Conservation (phyloP, 2,113 vertebrate genomes). For the Sinocyclocheilus anophthalmus region DNA sequence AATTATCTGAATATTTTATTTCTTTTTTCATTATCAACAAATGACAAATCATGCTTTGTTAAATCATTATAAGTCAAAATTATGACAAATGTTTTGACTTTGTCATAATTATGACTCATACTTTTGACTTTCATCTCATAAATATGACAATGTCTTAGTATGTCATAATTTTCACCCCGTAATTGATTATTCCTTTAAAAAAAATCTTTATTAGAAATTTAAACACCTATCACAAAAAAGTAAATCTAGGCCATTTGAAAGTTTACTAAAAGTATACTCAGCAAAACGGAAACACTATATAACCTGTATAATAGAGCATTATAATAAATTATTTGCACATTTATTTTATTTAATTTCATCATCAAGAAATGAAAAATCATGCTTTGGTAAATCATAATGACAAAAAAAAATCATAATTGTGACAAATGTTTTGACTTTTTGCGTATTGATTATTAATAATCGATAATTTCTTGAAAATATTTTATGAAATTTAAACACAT, state of each 20-base stretch:
- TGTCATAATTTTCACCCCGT: no score
- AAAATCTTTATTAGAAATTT: neutral
- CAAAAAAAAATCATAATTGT: neutral
- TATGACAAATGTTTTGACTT: no score
- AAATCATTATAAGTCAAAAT: no score
- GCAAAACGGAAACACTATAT: neutral
- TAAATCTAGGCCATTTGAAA: no score
- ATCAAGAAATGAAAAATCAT: neutral
- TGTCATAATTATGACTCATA: no score
- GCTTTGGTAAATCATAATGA: neutral
- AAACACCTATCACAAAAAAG: neutral
- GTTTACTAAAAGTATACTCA: no score
- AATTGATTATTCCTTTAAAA: no score
- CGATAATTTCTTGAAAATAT: neutral
- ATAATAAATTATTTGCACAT: neutral
- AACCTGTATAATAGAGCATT: neutral
- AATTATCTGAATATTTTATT: neutral
- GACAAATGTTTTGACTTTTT: neutral
- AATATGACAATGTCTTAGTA: no score
- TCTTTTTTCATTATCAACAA: no score
- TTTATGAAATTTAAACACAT: neutral
- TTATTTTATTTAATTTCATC: neutral
- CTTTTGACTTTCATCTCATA: no score
- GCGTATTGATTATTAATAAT: neutral
- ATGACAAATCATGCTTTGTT: no score